Evolutionary conservation across 2,888 invertebrate species (phyloP).

Genomic region (Mycogona germanica): DNA sequence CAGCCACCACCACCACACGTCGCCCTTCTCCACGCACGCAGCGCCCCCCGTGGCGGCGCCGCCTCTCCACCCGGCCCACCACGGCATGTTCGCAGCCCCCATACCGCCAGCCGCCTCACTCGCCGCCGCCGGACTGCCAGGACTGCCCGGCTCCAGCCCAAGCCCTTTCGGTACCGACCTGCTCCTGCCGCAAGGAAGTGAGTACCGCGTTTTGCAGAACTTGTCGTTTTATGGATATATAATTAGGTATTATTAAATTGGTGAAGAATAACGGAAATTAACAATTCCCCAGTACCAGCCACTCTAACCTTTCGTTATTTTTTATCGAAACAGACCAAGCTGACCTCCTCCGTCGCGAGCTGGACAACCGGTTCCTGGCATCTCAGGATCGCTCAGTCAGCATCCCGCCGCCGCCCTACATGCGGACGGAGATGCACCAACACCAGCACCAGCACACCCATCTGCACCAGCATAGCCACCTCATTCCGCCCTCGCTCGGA

Average conservation of each 20-base stretch:
- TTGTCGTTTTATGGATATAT: no score
- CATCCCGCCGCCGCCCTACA: slow-evolving; percentile 43
- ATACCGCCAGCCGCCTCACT: slow-evolving; percentile 23
- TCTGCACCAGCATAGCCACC: slow-evolving; percentile 52
- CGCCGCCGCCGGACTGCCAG: slow-evolving; percentile 22
- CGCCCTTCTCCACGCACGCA: slow-evolving; percentile 18
- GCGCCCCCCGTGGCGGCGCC: slow-evolving; percentile 14
- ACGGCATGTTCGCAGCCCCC: slow-evolving; percentile 26
- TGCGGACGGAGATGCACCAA: slow-evolving; percentile 80
- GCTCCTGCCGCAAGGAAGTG: slow-evolving; percentile 24
- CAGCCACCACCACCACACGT: slow-evolving; percentile 18
- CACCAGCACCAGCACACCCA: slow-evolving; percentile 88
- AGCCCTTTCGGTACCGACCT: slow-evolving; percentile 24
- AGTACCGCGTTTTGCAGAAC: no score
- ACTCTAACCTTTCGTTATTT: no score
- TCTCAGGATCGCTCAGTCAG: slow-evolving; percentile 41
- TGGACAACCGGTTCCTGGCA: slow-evolving; percentile 81
- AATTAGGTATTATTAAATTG: no score
- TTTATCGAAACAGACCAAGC: slow-evolving; percentile 24
- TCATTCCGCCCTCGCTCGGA: slow-evolving; percentile 41
- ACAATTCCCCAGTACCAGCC: no score
- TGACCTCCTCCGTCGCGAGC: slow-evolving; percentile 73
- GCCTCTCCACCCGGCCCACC: slow-evolving; percentile 19
- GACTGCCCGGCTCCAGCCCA: slow-evolving; percentile 19
- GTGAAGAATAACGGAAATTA: no score